phyloP scores from a whole-genome alignment of 2,113 vertebrate genomes.

The Pterophyllum scalare region DNA sequence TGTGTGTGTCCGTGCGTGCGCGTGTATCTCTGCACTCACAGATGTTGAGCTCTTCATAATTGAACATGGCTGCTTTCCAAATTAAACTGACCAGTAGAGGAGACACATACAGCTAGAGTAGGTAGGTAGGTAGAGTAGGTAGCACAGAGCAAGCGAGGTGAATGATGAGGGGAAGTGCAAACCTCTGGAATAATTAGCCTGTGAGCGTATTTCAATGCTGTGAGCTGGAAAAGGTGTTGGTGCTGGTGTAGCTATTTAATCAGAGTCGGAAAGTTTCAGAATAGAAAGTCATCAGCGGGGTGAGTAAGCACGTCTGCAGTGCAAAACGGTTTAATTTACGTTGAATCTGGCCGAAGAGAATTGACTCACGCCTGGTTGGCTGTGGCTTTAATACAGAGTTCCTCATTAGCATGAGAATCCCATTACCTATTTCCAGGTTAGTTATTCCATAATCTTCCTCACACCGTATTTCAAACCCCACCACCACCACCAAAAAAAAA shows the following conservation, averaged over 20 bases:
- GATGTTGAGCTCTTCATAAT: conserved; percentile 63
- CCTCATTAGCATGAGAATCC: conserved; percentile 65
- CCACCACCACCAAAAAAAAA: conserved; percentile 22
- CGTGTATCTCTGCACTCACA: conserved; percentile 32
- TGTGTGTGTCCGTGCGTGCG: not conserved
- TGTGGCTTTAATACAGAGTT: conserved; percentile 51
- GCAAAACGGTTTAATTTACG: conserved; percentile 55
- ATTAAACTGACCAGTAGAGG: conserved; percentile 54
- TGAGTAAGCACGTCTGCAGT: conserved; percentile 46
- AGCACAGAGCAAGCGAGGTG: conserved; percentile 1
- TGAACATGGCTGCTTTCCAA: conserved; percentile 62
- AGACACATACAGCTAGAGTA: conserved; percentile 2
- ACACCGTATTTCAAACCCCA: conserved; percentile 5
- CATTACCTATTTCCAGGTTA: conserved; percentile 67
- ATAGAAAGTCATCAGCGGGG: conserved; percentile 60
- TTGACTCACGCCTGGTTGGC: conserved; percentile 53
- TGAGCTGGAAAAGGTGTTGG: conserved; percentile 4
- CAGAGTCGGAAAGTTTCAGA: conserved; percentile 47
- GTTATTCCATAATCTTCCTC: conserved; percentile 60
- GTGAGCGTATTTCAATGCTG: conserved; percentile 9
- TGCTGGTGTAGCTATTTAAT: conserved; percentile 35
- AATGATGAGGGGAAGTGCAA: not conserved
- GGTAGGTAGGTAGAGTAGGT: conserved; percentile 14
- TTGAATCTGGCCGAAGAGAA: conserved; percentile 52
- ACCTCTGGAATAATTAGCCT: conserved; percentile 24